Conservation (phyloP, 2,888 invertebrate genomes). For the Dromius quadrimaculatus region DNA sequence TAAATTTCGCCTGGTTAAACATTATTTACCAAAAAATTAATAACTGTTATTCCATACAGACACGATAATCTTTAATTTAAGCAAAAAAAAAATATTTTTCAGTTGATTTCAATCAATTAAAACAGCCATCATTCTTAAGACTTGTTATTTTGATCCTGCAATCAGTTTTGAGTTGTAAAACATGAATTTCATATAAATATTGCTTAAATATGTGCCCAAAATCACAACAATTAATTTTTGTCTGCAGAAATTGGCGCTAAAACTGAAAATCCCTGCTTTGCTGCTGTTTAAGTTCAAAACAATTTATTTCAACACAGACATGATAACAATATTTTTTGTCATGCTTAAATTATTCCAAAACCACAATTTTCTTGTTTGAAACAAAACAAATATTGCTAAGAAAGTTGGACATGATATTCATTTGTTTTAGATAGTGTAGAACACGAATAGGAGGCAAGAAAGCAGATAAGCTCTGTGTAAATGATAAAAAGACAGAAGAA, state of each 20-base stretch:
- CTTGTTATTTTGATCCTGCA: no score
- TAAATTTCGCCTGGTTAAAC: no score
- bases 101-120: no score
- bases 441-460: slow-evolving; percentile 1
- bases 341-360: not conserved
- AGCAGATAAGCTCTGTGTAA: not conserved
- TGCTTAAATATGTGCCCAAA: not conserved
- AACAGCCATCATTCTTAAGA: no score
- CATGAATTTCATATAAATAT: no score
- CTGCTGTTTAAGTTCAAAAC: slow-evolving; percentile 17
- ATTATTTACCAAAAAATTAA: no score
- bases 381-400: not conserved
- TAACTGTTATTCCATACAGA: no score
- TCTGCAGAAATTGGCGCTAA: not conserved
- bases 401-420: slow-evolving; percentile 2
- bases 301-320: slow-evolving; percentile 11
- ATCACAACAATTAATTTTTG: slow-evolving; percentile 11
- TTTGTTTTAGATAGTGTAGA: not conserved
- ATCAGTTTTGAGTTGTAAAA: no score
- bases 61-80: no score
- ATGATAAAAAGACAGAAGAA: not conserved
- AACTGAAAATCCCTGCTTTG: not conserved
- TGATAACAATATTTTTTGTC: slow-evolving; percentile 16
- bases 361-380: not conserved
- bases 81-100: no score